phyloP scores from a whole-genome alignment of 2,888 invertebrate species.

The Chaetoderma sp. region DNA sequence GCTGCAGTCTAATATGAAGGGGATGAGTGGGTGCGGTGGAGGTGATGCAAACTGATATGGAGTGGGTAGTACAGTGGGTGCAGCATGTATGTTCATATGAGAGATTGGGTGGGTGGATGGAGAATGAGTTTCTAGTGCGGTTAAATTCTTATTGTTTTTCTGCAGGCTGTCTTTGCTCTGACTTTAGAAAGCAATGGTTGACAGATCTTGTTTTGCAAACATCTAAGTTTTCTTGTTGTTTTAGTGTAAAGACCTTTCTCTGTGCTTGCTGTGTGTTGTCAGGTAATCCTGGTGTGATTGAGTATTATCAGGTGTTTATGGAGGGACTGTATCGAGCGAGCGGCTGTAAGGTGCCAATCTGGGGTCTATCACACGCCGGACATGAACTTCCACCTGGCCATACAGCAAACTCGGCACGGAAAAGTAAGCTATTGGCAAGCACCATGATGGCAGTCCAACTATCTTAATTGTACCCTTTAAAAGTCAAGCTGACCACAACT shows the following conservation, averaged over 20 bases:
- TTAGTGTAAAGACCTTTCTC: conserved; percentile 18
- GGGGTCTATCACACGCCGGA: conserved; percentile 86
- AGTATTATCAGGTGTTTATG: conserved; percentile 84
- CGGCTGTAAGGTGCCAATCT: conserved; percentile 77
- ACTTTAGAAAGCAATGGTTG: background rate
- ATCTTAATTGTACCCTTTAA: too few relatives aligned
- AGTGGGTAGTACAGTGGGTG: too few relatives aligned
- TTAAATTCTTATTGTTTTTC: background rate
- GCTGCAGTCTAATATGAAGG: too few relatives aligned
- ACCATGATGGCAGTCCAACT: too few relatives aligned
- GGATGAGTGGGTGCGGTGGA: too few relatives aligned
- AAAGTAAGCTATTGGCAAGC: too few relatives aligned
- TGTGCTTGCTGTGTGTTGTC: too few relatives aligned
- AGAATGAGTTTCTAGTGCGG: too few relatives aligned
- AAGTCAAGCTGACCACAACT: too few relatives aligned
- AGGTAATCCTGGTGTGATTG: conserved; percentile 88
- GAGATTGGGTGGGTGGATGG: too few relatives aligned
- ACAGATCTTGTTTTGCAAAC: background rate
- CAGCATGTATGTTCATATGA: too few relatives aligned
- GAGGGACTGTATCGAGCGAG: conserved; percentile 76
- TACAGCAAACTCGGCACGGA: background rate
- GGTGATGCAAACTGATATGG: too few relatives aligned
- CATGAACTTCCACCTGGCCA: conserved; percentile 74
- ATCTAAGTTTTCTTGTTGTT: conserved; percentile 1
- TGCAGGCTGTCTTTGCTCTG: background rate